These are phyloP conservation scores for Cataglyphis cursor DNA, from an alignment of 2,888 invertebrate species.

Conservation along the genomic window DNA sequence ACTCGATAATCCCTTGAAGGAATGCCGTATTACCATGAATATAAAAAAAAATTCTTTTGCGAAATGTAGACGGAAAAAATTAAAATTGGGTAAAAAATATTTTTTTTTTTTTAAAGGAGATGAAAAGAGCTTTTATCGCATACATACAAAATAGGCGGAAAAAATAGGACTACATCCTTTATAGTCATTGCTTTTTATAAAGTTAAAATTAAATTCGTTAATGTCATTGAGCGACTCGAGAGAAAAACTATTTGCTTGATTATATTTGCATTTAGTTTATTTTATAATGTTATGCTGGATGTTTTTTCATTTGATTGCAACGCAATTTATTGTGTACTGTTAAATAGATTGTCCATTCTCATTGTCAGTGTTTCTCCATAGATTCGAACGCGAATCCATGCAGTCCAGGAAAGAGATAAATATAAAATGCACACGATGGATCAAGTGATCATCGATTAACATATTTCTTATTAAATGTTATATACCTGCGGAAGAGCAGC, in stretches of 20 bases:
- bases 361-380: background rate
- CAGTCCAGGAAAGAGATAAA: background rate
- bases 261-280: background rate
- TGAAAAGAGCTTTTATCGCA: slow-evolving; percentile 20
- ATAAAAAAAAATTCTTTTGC: slow-evolving; percentile 6
- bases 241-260: background rate
- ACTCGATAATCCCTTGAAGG: background rate
- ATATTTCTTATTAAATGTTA: background rate
- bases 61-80: slow-evolving; percentile 15
- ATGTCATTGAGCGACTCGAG: slow-evolving; percentile 7
- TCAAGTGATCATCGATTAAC: background rate
- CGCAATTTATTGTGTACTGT: background rate
- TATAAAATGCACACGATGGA: background rate
- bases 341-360: background rate
- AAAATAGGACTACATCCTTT: background rate
- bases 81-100: background rate
- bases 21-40: background rate
- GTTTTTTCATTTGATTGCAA: background rate
- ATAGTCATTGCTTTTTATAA: background rate
- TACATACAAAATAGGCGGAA: background rate
- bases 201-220: background rate
- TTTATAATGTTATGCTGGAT: background rate
- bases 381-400: background rate
- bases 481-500: background rate
- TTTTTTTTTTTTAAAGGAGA: background rate